These are phyloP conservation scores for Macrotus californicus DNA, from an alignment of 2,113 vertebrate genomes.

Conservation along the genomic window DNA sequence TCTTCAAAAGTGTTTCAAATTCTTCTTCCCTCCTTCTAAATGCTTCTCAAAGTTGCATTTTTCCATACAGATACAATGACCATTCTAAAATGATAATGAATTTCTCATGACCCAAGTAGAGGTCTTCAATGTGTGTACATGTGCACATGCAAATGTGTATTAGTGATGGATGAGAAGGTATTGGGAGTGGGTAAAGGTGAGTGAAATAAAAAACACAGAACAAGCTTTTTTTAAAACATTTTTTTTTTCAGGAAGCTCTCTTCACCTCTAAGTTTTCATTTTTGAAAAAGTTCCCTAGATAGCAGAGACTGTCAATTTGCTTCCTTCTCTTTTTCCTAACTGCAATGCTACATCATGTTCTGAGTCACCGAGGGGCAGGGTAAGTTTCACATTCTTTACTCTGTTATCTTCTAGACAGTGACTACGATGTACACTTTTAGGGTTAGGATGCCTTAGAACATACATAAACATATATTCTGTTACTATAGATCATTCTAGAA, in stretches of 20 bases:
- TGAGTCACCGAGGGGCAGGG: background rate
- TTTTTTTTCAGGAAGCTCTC: background rate
- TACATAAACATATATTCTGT: background rate
- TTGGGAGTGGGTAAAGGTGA: background rate
- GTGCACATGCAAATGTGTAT: too few species aligned
- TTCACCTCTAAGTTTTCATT: background rate
- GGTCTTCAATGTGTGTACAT: background rate
- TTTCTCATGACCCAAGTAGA: background rate
- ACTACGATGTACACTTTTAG: background rate
- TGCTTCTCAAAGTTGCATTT: background rate
- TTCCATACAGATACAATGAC: background rate
- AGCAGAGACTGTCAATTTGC: background rate
- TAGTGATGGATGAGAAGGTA: background rate
- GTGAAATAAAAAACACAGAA: background rate
- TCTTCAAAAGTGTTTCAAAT: background rate
- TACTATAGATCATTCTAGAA: background rate
- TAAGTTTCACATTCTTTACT: background rate
- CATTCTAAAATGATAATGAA: background rate
- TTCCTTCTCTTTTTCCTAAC: background rate
- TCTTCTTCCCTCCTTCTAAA: background rate
- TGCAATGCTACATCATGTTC: background rate
- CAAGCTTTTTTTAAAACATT: background rate
- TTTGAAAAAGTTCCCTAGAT: background rate
- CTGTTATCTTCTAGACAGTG: background rate
- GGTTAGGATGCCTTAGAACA: background rate